Conservation (phyloP, 2,888 invertebrate genomes). For the Neoscelio sp. region DNA sequence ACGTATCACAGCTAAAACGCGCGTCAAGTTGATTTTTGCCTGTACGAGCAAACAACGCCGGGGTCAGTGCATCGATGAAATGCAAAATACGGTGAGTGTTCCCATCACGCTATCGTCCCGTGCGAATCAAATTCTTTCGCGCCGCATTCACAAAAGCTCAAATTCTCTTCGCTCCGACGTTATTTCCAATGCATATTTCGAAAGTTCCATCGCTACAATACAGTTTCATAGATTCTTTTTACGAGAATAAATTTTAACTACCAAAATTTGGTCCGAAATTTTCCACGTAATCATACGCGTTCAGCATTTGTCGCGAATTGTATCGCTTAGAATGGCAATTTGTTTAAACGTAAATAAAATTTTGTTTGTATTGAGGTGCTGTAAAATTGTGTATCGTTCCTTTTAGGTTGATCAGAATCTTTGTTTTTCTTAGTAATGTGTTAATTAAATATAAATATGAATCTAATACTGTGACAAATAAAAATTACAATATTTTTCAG, state of each 20-base stretch:
- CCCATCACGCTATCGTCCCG: slow-evolving; percentile 52
- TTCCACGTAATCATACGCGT: background rate
- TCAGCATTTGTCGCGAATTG: background rate
- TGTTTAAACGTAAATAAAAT: no score
- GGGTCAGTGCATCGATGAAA: slow-evolving; percentile 64
- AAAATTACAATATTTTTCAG: no score
- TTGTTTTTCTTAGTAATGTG: no score
- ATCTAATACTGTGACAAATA: no score
- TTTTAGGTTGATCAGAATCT: no score
- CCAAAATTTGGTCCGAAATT: slow-evolving; percentile 3
- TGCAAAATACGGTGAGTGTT: slow-evolving; percentile 64
- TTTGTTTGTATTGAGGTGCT: no score
- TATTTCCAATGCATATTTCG: slow-evolving; percentile 50
- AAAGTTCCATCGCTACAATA: slow-evolving; percentile 29
- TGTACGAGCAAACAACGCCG: slow-evolving; percentile 57
- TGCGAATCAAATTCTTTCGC: slow-evolving; percentile 62
- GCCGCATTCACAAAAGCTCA: slow-evolving; percentile 47
- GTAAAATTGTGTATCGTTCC: no score
- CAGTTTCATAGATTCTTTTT: slow-evolving; percentile 19
- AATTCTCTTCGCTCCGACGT: slow-evolving; percentile 47
- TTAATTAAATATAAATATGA: no score
- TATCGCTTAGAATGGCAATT: no score
- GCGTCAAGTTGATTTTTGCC: slow-evolving; percentile 62
- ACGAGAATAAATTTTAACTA: slow-evolving; percentile 12
- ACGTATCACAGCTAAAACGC: slow-evolving; percentile 59